Base-by-base conservation (phyloP, 1,140 invertebrate genomes). In the Drosophila sulfurigaster region DNA sequence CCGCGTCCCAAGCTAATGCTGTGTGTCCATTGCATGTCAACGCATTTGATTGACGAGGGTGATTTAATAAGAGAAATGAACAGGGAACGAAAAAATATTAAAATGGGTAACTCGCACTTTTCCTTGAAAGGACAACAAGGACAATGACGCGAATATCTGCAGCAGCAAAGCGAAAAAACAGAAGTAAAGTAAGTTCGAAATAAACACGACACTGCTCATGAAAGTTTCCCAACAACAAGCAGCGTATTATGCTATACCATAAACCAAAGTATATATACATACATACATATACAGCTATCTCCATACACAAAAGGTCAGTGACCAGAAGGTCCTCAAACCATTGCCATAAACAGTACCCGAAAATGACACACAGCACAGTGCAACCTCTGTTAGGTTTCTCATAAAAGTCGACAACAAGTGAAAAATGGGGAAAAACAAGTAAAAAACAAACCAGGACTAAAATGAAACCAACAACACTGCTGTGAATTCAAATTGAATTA, bases 31-130 rank as follows among this genome's bases (percentile, higher is more conserved):
- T 71, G 56, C 78, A 89, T 83, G 80, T 88, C 80, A 88, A 88
- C 80, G 70, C 82, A 89, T 73, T 89, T 88, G 83, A 88, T 88
- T 87, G 83, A 88, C 83, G 83, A 88, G 83, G 83, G 83, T 88
- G 83, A 88, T 89, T 88, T 88, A 88, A 88, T 88, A 88, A 78
- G 75, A 73, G 67, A 88, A 82, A 77, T 68, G 72, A 72, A 73
- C 56, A 60, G 62, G 11, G 15, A 64, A 63, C 46, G 15, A 56
- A 67, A 45, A 59, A 49, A 74, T 63, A 87, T 79, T 48, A 65
- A 81, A 81, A 81, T 81, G 58, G 72, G 15, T 71, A 62, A 69
- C 58, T 62, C 56, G 13, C 66, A 62, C 45, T 62, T 58, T 48
- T 28, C 6, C 56, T 16, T 8, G 28, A 25, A 56, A 62, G 46